Percentiles rank a stretch among this genome's conserved stretches.
These are phyloP conservation scores for Esox lucius DNA, from an alignment of 2,797 vertebrate genomes.

Conservation along the genomic window DNA sequence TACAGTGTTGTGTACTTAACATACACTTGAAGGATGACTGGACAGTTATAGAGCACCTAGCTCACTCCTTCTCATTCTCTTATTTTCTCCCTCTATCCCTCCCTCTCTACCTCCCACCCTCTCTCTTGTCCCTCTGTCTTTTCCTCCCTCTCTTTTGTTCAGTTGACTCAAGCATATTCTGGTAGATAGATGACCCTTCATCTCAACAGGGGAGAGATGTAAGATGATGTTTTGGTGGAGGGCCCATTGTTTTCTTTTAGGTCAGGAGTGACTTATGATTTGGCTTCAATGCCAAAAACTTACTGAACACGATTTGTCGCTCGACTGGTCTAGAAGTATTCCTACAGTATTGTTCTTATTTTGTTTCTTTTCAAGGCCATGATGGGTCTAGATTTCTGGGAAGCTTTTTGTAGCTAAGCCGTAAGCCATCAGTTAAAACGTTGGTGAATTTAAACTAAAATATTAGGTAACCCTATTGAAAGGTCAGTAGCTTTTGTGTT, in stretches of 20 bases:
- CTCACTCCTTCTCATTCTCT: slow-evolving; percentile 28
- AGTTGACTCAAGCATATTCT: not conserved
- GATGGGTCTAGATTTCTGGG: not conserved
- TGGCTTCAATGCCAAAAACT: not conserved
- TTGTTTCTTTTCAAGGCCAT: not conserved
- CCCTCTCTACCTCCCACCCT: slow-evolving; percentile 14
- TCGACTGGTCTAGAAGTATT: not conserved
- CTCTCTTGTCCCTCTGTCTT: not conserved
- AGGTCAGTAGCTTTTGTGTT: slow-evolving; percentile 63
- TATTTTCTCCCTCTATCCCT: slow-evolving; percentile 6
- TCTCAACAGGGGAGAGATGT: not conserved
- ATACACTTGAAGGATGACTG: slow-evolving; percentile 56
- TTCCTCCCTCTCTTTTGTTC: not conserved
- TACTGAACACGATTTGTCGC: not conserved
- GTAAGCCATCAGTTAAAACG: not conserved
- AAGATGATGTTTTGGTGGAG: not conserved
- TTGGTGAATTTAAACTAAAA: slow-evolving; percentile 23
- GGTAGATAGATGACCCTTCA: slow-evolving; percentile 3
- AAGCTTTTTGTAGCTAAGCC: not conserved
- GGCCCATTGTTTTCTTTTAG: not conserved
- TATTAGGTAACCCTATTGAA: slow-evolving; percentile 53
- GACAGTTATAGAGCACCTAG: slow-evolving; percentile 19
- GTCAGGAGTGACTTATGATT: not conserved
- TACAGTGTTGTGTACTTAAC: slow-evolving; percentile 59
- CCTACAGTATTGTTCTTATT: not conserved